These are phyloP conservation scores for Limnephilus marmoratus DNA, from an alignment of 2,888 invertebrate genomes.

Conservation along the genomic window DNA sequence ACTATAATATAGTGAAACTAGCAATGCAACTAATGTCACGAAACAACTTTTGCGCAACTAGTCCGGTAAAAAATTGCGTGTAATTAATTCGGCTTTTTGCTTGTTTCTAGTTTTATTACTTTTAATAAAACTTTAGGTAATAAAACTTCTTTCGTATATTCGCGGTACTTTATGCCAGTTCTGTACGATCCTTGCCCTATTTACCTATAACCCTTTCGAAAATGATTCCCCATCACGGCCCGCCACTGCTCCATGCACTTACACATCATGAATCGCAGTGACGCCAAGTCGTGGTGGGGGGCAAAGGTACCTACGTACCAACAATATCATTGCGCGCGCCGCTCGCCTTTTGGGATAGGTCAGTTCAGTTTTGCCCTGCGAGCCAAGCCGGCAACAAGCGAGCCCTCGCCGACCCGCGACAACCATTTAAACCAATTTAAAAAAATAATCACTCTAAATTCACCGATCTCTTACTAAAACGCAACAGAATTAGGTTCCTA, in stretches of 20 bases:
- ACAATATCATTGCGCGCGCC: constrained; percentile 40
- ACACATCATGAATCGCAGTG: constrained; percentile 5
- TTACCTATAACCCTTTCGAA: background rate
- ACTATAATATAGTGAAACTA: too few relatives aligned
- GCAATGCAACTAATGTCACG: too few relatives aligned
- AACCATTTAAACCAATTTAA: background rate
- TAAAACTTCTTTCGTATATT: too few relatives aligned
- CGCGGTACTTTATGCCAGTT: too few relatives aligned
- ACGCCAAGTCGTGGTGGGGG: constrained; percentile 10
- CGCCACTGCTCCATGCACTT: constrained; percentile 28
- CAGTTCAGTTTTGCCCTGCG: constrained; percentile 43
- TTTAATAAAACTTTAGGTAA: too few relatives aligned
- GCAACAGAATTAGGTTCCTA: background rate
- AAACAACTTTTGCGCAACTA: too few relatives aligned
- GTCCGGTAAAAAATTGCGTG: too few relatives aligned
- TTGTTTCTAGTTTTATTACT: too few relatives aligned
- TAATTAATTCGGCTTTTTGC: too few relatives aligned
- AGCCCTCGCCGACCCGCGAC: background rate
- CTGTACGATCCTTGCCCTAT: background rate
- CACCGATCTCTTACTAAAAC: background rate
- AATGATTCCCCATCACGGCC: background rate
- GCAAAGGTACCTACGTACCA: constrained; percentile 25
- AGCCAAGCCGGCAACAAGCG: constrained; percentile 41
- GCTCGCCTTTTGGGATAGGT: constrained; percentile 55
- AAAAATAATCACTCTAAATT: background rate